Percentiles rank a stretch among this genome's conserved stretches.
Conservation (phyloP, 35 echinoderm and acorn worm genomes). For the Diadema setosum region DNA sequence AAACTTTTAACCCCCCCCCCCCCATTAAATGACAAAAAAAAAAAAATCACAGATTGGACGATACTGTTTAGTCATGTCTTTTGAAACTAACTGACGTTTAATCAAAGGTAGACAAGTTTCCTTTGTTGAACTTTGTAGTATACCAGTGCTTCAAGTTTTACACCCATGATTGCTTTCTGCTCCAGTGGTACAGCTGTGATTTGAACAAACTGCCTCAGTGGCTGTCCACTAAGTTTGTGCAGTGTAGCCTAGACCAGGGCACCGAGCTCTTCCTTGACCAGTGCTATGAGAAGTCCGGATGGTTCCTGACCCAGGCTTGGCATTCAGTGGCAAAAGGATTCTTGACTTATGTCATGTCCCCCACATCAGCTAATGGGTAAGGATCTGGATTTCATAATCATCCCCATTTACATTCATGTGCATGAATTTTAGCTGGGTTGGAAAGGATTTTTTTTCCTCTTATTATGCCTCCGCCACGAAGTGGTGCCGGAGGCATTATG, state of each 20-base stretch:
- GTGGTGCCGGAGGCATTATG: too few relatives aligned
- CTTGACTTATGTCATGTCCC: constrained; percentile 55
- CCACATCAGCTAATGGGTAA: constrained; percentile 96
- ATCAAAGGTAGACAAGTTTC: neutral
- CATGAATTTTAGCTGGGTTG: neutral
- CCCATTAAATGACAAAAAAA: too few relatives aligned
- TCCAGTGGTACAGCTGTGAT: constrained; percentile 91
- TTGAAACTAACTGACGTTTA: neutral
- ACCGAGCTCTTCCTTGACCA: constrained; percentile 69
- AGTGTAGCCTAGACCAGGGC: constrained; percentile 48
- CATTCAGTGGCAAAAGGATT: constrained; percentile 60
- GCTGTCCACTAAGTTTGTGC: constrained; percentile 34
- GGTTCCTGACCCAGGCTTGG: constrained; percentile 83
- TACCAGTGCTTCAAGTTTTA: neutral
- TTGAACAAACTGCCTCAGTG: constrained; percentile 40
- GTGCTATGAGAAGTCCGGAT: constrained; percentile 84
- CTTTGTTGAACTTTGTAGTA: neutral
- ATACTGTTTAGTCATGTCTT: neutral
- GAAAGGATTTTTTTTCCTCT: too few relatives aligned
- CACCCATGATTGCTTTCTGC: neutral
- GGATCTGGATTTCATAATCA: neutral
- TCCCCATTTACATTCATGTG: neutral
- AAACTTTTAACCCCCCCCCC: too few relatives aligned
- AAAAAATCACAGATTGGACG: neutral
- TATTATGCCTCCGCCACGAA: too few relatives aligned